These are phyloP conservation scores for Sinotaia quadrata DNA, from an alignment of 2,888 invertebrate species.

Conservation along the genomic window DNA sequence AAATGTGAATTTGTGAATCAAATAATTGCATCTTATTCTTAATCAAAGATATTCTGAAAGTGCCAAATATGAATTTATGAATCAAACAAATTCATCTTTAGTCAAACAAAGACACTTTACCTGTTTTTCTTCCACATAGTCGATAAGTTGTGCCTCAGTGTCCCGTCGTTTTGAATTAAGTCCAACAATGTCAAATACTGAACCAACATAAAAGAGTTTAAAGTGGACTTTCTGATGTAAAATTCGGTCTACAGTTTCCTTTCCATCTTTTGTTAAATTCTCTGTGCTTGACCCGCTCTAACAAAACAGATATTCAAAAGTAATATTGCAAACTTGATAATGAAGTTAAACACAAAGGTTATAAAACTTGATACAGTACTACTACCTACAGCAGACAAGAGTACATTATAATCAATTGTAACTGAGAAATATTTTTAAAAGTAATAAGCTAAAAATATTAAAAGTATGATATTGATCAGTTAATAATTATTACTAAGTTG, in stretches of 20 bases:
- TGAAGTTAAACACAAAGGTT: too few relatives aligned
- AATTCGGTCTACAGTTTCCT: constrained; percentile 50
- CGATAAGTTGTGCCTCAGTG: constrained; percentile 69
- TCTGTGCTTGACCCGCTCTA: constrained; percentile 52
- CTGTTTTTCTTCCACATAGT: constrained; percentile 69
- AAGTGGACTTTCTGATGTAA: constrained; percentile 41
- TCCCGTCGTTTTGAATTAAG: constrained; percentile 59
- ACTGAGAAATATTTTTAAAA: too few relatives aligned
- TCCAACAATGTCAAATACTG: constrained; percentile 62
- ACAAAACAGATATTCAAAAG: constrained; percentile 18
- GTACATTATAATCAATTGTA: too few relatives aligned
- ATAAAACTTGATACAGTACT: too few relatives aligned
- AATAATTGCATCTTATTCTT: too few relatives aligned
- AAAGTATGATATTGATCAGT: too few relatives aligned
- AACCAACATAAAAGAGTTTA: constrained; percentile 64
- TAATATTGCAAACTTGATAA: background rate
- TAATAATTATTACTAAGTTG: too few relatives aligned
- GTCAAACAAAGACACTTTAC: constrained; percentile 42
- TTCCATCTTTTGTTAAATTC: constrained; percentile 44
- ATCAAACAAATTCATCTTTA: background rate
- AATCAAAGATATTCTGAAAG: too few relatives aligned
- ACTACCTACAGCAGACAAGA: too few relatives aligned
- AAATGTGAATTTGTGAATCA: too few relatives aligned
- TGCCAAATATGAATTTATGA: background rate
- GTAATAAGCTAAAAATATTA: too few relatives aligned